Evolutionary conservation across 2,888 invertebrate species (phyloP), one percentile per base, ranked within the genome.

Genomic region (Silvanus unidentatus): DNA sequence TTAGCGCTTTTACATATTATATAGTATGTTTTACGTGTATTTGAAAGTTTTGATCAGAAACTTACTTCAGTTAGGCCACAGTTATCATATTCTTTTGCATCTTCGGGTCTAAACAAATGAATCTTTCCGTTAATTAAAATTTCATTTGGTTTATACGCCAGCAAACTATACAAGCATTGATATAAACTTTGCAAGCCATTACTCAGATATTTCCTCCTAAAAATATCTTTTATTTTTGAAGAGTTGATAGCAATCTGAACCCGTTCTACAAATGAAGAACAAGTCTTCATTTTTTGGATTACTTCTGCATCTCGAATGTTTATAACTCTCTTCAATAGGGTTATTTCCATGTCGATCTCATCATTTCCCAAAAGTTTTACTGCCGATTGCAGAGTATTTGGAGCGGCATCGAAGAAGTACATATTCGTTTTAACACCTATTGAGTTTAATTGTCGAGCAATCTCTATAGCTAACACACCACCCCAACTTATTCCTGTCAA

Each of bases 401-500:
- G 90, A 0, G 87, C 77, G 10, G 93, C 93, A 66, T 97, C 96
- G 38, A 97, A 74, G 16, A 94, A 78, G 44, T 80, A 75, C 2
- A 87, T 84, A 27, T 67, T 75, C n/a, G 59, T 56, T 15, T 58
- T 65, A 40, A 74, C 73, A 54, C 83, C 84, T 54, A 77, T 72
- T 11, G 72, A 74, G 65, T 91, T 88, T 22, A 96, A 73, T 61
- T 79, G 77, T 30, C 81, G 75, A 1, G 85, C 86, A 48, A 97
- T 75, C 68, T 94, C 90, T 42, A 95, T 73, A 0, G 88, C 84
- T 12, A 94, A 75, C 13, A 87, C 72, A 0, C 88, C 78, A 41
- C 97, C 97, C 66, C 84, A 95, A 12, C 96, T 96, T 71, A 96
- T 91, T 1, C 91, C 96, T 10, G 88, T 79, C 1, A 97, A 68